These are phyloP conservation scores for Globia sparganii DNA, from an alignment of 2,888 invertebrate genomes.

Conservation along the genomic window DNA sequence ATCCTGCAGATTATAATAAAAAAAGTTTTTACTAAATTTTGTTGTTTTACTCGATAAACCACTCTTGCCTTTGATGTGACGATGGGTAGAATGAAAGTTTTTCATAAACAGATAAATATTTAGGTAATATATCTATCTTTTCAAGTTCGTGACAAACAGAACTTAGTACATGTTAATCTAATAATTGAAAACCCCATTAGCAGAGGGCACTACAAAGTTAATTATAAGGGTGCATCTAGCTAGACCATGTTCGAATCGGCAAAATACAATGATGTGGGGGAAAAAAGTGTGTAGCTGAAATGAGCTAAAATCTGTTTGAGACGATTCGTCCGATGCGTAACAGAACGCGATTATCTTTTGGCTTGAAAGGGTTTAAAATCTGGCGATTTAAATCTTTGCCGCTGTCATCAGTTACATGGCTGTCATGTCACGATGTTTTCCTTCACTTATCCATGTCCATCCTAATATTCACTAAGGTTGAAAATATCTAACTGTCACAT, in stretches of 20 bases:
- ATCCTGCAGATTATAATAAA: neutral
- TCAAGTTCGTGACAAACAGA: slow-evolving; percentile 29
- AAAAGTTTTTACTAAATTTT: neutral
- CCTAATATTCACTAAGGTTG: neutral
- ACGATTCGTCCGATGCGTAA: no score
- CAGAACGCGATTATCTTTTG: no score
- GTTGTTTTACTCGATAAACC: neutral
- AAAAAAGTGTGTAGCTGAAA: neutral
- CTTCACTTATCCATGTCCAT: neutral
- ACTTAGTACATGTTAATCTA: slow-evolving; percentile 23
- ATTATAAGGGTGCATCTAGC: slow-evolving; percentile 19
- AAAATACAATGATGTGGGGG: neutral
- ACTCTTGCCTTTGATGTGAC: neutral
- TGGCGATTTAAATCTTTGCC: no score
- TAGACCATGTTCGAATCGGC: neutral
- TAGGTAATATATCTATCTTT: neutral
- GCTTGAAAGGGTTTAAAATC: no score
- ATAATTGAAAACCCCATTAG: slow-evolving; percentile 41
- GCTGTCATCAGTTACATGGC: no score
- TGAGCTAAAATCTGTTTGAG: no score
- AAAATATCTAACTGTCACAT: neutral
- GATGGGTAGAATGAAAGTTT: neutral
- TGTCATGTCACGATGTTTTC: no score
- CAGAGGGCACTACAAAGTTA: slow-evolving; percentile 28
- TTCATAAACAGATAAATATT: neutral